Percentiles rank a stretch among this genome's conserved stretches.
These are phyloP conservation scores for Bucorvus abyssinicus DNA, from an alignment of 2,797 vertebrate genomes.

Conservation along the genomic window DNA sequence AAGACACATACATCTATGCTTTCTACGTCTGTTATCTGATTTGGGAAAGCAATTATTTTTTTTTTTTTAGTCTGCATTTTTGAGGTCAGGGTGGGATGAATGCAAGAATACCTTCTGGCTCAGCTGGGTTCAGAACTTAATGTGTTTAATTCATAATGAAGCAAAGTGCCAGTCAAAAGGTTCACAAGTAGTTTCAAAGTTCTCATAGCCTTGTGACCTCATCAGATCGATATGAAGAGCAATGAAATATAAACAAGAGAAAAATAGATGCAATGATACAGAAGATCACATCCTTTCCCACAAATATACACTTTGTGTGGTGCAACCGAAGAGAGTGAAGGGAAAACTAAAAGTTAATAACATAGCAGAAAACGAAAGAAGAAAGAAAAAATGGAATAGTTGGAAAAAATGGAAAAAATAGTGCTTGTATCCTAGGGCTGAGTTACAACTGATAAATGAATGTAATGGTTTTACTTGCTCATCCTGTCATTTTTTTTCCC, in stretches of 20 bases:
- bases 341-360: not conserved
- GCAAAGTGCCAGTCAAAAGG: not conserved
- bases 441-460: not conserved
- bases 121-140: not conserved
- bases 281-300: not conserved
- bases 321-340: not conserved
- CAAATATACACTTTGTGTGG: not conserved
- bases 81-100: not conserved
- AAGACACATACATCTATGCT: not conserved
- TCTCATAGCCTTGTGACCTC: not conserved
- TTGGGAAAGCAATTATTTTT: not conserved
- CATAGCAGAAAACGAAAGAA: not conserved
- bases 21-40: not conserved
- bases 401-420: not conserved
- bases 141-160: not conserved
- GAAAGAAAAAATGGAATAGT: not conserved
- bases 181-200: not conserved
- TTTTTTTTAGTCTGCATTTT: not conserved
- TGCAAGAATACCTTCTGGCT: not conserved
- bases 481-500: not conserved
- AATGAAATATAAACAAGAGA: not conserved
- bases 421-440: not conserved
- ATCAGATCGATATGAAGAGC: not conserved
- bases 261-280: rapidly evolving
- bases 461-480: not conserved